Percentiles rank a stretch among this genome's conserved stretches.
phyloP scores from a whole-genome alignment of 2,888 invertebrate genomes.

The Ormyrus thymus region DNA sequence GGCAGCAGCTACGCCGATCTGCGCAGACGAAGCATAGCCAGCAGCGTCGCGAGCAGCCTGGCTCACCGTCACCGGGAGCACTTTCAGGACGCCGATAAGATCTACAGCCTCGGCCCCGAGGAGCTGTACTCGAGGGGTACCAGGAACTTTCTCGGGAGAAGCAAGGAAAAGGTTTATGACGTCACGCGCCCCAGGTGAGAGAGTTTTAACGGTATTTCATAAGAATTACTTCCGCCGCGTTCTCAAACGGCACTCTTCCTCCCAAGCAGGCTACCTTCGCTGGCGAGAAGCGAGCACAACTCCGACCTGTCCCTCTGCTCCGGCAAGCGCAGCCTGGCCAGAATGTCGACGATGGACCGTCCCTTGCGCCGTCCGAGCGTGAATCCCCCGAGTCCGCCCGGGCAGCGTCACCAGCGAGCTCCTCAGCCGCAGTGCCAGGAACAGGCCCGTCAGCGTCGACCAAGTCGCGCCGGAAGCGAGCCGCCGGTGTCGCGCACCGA shows the following conservation, averaged over 20 bases:
- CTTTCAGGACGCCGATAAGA: constrained; percentile 69
- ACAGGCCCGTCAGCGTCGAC: constrained; percentile 52
- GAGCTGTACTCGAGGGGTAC: constrained; percentile 52
- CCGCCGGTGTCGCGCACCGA: constrained; percentile 61
- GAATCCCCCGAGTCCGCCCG: not conserved
- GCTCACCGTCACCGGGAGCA: constrained; percentile 60
- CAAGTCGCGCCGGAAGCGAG: constrained; percentile 71
- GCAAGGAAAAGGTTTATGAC: constrained; percentile 46
- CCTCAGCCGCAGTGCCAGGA: constrained; percentile 14
- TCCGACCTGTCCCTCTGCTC: constrained; percentile 14
- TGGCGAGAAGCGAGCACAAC: not conserved
- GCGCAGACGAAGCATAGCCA: constrained; percentile 18
- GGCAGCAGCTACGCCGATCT: not conserved
- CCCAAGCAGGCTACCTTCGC: not conserved
- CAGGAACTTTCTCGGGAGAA: not conserved
- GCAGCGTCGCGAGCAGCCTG: not conserved
- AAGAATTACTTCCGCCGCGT: too few relatives aligned
- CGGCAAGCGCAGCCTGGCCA: constrained; percentile 41
- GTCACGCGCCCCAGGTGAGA: constrained; percentile 46
- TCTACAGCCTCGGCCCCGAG: constrained; percentile 65
- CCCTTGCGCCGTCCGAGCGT: constrained; percentile 63
- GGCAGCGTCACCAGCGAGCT: constrained; percentile 52
- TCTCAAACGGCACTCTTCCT: too few relatives aligned
- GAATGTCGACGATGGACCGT: constrained; percentile 67
- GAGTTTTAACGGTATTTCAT: not conserved